Evolutionary conservation across 2,113 vertebrate species (phyloP).

Genomic region (Aplodontia rufa): DNA sequence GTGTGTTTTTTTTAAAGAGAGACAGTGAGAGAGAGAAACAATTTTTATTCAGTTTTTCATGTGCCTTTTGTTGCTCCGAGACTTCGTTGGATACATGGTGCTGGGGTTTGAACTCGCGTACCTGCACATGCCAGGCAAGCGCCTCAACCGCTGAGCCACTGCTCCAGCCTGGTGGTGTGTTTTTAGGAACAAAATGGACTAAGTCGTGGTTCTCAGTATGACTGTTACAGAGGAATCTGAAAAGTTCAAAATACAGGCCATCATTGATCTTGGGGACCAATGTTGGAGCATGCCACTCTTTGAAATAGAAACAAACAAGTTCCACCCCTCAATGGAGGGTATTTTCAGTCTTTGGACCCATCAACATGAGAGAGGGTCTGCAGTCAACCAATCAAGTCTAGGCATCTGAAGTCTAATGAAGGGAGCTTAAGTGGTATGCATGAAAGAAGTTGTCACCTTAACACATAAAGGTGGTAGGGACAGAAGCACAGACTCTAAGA

Average conservation of each 20-base stretch:
- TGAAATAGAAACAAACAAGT: background rate
- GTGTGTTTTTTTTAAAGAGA: too few species aligned
- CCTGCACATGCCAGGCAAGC: too few species aligned
- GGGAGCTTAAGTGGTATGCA: background rate
- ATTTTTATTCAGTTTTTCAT: too few species aligned
- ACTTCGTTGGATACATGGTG: too few species aligned
- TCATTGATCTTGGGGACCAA: background rate
- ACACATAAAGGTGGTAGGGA: background rate
- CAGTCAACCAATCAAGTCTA: background rate
- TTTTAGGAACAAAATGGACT: too few species aligned
- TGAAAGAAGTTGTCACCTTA: background rate
- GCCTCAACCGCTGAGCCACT: too few species aligned
- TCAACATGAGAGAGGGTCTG: background rate
- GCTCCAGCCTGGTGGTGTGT: too few species aligned
- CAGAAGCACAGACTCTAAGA: background rate
- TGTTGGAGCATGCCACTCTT: background rate
- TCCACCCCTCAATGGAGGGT: background rate
- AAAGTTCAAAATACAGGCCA: background rate
- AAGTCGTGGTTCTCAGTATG: too few species aligned
- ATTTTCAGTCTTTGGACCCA: background rate
- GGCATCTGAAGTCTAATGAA: background rate
- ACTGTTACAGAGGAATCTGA: background rate
- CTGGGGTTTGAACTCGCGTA: too few species aligned
- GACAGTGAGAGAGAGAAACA: too few species aligned
- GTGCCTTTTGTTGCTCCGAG: too few species aligned